These are phyloP conservation scores for Halictus rubicundus DNA, from an alignment of 1,140 invertebrate genomes.

Conservation along the genomic window DNA sequence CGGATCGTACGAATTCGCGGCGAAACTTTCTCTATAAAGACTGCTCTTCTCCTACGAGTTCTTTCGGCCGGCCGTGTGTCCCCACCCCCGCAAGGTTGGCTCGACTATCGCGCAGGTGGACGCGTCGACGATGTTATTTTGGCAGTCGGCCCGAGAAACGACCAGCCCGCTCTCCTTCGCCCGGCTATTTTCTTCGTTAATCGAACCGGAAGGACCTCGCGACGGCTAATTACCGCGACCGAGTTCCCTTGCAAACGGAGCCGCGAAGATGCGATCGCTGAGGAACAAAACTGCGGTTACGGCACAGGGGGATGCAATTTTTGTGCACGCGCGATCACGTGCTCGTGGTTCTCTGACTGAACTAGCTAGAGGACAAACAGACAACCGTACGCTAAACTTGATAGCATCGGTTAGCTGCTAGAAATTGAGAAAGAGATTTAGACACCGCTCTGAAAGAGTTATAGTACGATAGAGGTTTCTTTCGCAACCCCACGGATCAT, in stretches of 20 bases:
- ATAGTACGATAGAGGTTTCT: too few relatives aligned
- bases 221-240: conserved; percentile 43
- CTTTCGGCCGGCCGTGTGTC: not conserved
- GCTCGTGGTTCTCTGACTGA: too few relatives aligned
- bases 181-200: conserved; percentile 48
- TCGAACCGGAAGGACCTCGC: conserved; percentile 40
- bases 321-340: too few relatives aligned
- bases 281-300: not conserved
- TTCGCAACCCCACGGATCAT: too few relatives aligned
- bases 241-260: conserved; percentile 44
- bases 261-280: conserved; percentile 12
- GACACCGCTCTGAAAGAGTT: too few relatives aligned
- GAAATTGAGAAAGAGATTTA: too few relatives aligned
- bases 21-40: conserved; percentile 58
- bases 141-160: conserved; percentile 24
- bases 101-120: not conserved
- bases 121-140: conserved; percentile 42
- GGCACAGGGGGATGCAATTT: too few relatives aligned
- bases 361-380: too few relatives aligned
- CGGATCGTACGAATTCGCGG: conserved; percentile 13
- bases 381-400: too few relatives aligned
- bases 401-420: too few relatives aligned
- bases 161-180: conserved; percentile 16
- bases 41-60: not conserved
- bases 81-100: not conserved